These are phyloP conservation scores for Semicossyphus pulcher DNA, from an alignment of 2,113 vertebrate genomes.

Conservation along the genomic window DNA sequence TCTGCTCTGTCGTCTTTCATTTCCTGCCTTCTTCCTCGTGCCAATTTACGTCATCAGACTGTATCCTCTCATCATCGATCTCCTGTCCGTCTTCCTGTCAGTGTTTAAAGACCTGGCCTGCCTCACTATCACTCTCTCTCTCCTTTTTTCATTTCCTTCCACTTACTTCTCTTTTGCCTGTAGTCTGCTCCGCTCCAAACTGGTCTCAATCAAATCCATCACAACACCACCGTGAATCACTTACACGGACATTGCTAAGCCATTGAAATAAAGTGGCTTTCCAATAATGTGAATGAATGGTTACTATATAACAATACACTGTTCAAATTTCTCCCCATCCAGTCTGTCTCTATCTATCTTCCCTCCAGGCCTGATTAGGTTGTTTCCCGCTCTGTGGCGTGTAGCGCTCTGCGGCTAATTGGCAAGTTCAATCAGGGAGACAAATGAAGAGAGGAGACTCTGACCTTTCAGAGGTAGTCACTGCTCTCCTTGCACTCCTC, in stretches of 20 bases:
- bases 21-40: constrained; percentile 30
- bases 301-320: constrained; percentile 1
- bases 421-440: constrained; percentile 82
- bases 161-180: neutral
- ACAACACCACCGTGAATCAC: neutral
- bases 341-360: constrained; percentile 30
- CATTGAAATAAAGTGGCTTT: constrained; percentile 30
- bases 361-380: constrained; percentile 70
- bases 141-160: constrained; percentile 10
- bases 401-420: constrained; percentile 76
- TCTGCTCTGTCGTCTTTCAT: constrained; percentile 49
- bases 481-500: constrained; percentile 42
- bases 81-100: constrained; percentile 46
- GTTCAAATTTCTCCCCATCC: constrained; percentile 31
- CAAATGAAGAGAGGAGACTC: constrained; percentile 76
- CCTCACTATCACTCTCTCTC: neutral
- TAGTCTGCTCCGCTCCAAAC: neutral
- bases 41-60: constrained; percentile 54
- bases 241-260: constrained; percentile 2
- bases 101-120: constrained; percentile 8
- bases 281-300: constrained; percentile 32
- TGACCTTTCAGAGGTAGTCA: constrained; percentile 81
- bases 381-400: constrained; percentile 72
- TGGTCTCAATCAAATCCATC: constrained; percentile 17
- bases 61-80: constrained; percentile 62